Evolutionary conservation across 2,888 invertebrate species (phyloP).

Genomic region (Aphodius granarius): DNA sequence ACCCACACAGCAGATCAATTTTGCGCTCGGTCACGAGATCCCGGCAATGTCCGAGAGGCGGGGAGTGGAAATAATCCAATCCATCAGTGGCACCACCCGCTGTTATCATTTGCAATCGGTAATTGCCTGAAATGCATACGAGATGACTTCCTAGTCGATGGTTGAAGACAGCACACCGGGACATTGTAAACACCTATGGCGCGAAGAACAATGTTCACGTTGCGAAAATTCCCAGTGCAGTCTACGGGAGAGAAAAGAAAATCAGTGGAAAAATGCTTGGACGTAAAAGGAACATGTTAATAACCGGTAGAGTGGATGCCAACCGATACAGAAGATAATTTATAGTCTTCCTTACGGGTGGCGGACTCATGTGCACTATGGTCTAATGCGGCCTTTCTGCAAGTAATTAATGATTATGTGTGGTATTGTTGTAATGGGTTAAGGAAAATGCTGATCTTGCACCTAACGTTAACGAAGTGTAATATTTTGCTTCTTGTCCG

Average conservation of each 20-base stretch:
- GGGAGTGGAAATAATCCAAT: conserved; percentile 22
- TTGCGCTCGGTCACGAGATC: neutral
- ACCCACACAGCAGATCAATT: conserved; percentile 1
- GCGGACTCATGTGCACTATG: neutral
- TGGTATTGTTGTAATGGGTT: neutral
- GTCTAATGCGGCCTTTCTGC: neutral
- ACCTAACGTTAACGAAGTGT: neutral
- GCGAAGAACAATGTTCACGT: neutral
- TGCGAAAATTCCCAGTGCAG: conserved; percentile 4
- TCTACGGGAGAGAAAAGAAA: neutral
- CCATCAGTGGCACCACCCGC: conserved; percentile 31
- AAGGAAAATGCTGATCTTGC: neutral
- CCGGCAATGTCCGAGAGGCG: conserved; percentile 3
- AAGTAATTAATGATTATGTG: neutral
- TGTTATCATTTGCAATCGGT: conserved; percentile 34
- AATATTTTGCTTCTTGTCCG: neutral
- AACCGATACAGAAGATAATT: neutral
- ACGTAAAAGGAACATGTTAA: neutral
- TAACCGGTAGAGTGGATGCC: neutral
- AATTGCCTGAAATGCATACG: conserved; percentile 25
- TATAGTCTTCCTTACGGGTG: neutral
- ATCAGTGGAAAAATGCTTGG: neutral
- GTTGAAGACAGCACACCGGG: neutral
- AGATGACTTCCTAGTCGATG: conserved; percentile 10
- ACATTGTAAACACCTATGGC: conserved; percentile 2